Conservation (phyloP, 2,888 invertebrate genomes). For the Thymelicus sylvestris region DNA sequence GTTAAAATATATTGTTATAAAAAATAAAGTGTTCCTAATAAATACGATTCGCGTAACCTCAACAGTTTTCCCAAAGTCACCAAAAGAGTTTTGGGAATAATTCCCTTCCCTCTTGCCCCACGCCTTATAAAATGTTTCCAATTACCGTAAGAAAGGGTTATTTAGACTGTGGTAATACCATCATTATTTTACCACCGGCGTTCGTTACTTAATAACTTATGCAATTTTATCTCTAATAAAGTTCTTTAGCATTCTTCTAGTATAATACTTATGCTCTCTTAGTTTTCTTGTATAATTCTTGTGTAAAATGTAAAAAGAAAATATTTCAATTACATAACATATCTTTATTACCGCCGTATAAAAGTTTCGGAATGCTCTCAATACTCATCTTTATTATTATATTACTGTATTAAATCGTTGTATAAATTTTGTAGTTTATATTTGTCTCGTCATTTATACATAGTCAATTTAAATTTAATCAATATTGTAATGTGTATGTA, state of each 20-base stretch:
- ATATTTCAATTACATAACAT: constrained; percentile 12
- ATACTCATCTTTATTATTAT: constrained; percentile 65
- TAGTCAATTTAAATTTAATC: constrained; percentile 57
- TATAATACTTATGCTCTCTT: constrained; percentile 2
- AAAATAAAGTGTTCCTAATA: too few species aligned
- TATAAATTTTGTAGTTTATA: constrained; percentile 47
- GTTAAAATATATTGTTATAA: too few species aligned
- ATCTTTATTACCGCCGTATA: constrained; percentile 68
- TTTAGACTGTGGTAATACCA: background rate
- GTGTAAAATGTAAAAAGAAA: constrained; percentile 23
- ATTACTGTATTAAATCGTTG: constrained; percentile 38
- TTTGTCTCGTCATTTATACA: constrained; percentile 73
- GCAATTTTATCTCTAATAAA: background rate
- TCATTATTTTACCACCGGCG: constrained; percentile 5
- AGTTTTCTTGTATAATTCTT: constrained; percentile 19
- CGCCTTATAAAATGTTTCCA: background rate
- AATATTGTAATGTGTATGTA: constrained; percentile 52
- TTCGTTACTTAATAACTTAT: constrained; percentile 35
- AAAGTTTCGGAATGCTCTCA: constrained; percentile 57
- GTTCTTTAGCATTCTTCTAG: background rate
- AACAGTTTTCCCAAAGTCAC: too few species aligned
- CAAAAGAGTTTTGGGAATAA: background rate
- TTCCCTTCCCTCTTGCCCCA: background rate
- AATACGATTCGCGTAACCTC: too few species aligned
- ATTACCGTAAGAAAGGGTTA: background rate